Evolutionary conservation across 2,113 vertebrate genomes (phyloP).

Genomic region (Platysternon megacephalum): DNA sequence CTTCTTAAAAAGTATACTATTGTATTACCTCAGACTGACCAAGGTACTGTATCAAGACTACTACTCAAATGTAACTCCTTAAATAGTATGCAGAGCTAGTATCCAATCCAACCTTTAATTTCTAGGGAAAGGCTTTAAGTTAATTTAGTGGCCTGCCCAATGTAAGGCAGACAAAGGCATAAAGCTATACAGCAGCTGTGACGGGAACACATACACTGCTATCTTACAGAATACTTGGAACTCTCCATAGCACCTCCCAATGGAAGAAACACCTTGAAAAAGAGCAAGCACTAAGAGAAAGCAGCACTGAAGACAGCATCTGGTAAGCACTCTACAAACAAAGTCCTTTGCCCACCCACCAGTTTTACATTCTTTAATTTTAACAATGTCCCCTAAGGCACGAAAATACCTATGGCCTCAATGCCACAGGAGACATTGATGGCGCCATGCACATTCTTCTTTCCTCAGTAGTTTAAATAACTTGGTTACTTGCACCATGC

Average conservation of each 20-base stretch:
- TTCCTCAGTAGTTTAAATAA: constrained; percentile 76
- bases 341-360: constrained; percentile 59
- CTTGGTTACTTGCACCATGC: constrained; percentile 72
- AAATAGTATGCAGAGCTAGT: constrained; percentile 23
- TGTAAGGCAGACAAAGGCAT: background rate
- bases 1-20: constrained; percentile 61
- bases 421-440: constrained; percentile 72
- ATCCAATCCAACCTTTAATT: constrained; percentile 13
- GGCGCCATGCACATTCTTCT: constrained; percentile 70
- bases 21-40: constrained; percentile 52
- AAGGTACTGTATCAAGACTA: constrained; percentile 43
- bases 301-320: constrained; percentile 36
- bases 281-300: constrained; percentile 21
- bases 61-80: constrained; percentile 36
- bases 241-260: constrained; percentile 10
- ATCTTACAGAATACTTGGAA: background rate
- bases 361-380: constrained; percentile 67
- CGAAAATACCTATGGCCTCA: constrained; percentile 74
- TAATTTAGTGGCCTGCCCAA: background rate
- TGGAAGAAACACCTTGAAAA: constrained; percentile 4
- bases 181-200: background rate
- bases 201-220: background rate
- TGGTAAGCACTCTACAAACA: constrained; percentile 59
- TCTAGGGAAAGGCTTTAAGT: background rate
- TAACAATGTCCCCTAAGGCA: constrained; percentile 77